These are phyloP conservation scores for Eptesicus fuscus DNA, from an alignment of 2,113 vertebrate species.

Conservation along the genomic window DNA sequence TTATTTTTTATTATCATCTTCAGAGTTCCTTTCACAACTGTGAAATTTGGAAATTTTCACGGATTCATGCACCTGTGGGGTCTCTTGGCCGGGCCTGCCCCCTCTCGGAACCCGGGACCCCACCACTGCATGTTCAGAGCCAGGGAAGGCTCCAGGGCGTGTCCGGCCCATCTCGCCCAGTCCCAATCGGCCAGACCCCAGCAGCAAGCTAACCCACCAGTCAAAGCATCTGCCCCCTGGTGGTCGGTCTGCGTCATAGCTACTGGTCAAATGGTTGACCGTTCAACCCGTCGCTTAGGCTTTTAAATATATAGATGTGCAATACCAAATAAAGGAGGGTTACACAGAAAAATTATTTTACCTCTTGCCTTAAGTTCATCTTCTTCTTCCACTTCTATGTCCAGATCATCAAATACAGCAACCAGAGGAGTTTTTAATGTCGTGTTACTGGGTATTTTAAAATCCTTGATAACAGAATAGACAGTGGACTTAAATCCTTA, in stretches of 20 bases:
- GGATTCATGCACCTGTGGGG: not conserved
- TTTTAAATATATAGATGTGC: not conserved
- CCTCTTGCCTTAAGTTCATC: conserved; percentile 93
- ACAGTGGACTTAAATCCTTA: not conserved
- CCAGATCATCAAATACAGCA: conserved; percentile 91
- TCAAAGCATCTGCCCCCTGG: too few species aligned
- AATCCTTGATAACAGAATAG: conserved; percentile 79
- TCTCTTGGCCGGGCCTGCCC: too few species aligned
- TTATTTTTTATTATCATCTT: not conserved
- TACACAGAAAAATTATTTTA: conserved; percentile 67
- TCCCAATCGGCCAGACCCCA: too few species aligned
- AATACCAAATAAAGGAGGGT: not conserved
- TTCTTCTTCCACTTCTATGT: conserved; percentile 94
- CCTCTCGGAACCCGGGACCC: too few species aligned
- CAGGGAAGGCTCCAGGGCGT: too few species aligned
- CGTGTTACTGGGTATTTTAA: conserved; percentile 87
- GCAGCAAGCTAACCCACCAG: too few species aligned
- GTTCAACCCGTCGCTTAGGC: too few species aligned
- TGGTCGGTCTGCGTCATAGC: too few species aligned
- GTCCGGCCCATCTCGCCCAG: too few species aligned
- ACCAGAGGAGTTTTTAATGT: conserved; percentile 89
- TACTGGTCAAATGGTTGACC: too few species aligned
- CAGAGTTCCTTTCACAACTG: not conserved
- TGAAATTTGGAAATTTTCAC: not conserved
- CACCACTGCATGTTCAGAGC: too few species aligned